Conservation (phyloP, 2,888 invertebrate genomes). For the Zaprionus obscuricornis region DNA sequence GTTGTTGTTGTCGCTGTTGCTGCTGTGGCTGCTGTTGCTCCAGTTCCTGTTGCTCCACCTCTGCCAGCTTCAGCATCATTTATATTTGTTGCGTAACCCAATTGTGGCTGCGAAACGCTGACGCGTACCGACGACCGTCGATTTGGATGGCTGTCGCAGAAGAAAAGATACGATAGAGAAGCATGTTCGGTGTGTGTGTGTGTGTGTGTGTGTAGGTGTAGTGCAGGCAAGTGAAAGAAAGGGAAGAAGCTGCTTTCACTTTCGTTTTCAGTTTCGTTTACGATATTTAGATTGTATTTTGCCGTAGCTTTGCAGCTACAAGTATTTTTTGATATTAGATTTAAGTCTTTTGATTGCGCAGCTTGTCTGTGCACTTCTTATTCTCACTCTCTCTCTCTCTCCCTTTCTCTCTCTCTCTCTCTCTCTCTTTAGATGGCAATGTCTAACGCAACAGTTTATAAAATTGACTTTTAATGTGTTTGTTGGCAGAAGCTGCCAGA, state of each 20-base stretch:
- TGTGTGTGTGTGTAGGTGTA: neutral
- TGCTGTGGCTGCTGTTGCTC: constrained; percentile 38
- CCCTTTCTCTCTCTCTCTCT: too few species aligned
- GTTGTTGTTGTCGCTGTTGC: constrained; percentile 47
- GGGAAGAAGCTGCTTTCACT: too few species aligned
- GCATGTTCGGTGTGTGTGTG: too few species aligned
- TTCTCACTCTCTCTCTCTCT: constrained; percentile 11
- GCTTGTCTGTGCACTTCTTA: too few species aligned
- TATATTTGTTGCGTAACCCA: constrained; percentile 85
- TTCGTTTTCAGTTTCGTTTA: constrained; percentile 3
- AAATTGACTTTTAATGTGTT: constrained; percentile 66
- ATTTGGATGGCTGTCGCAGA: constrained; percentile 72
- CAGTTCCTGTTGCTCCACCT: constrained; percentile 29
- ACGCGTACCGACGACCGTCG: constrained; percentile 78
- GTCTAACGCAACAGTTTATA: constrained; percentile 60
- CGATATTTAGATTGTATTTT: constrained; percentile 50
- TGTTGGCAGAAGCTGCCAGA: constrained; percentile 2
- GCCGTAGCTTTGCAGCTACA: constrained; percentile 18
- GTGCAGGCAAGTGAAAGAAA: too few species aligned
- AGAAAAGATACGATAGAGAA: neutral
- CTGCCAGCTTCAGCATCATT: constrained; percentile 61
- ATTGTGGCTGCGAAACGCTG: constrained; percentile 80
- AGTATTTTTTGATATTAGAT: constrained; percentile 54
- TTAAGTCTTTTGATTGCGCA: constrained; percentile 55
- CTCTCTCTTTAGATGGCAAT: too few species aligned